These are phyloP conservation scores for Telmatherina bonti DNA, from an alignment of 2,797 vertebrate genomes.

Conservation along the genomic window DNA sequence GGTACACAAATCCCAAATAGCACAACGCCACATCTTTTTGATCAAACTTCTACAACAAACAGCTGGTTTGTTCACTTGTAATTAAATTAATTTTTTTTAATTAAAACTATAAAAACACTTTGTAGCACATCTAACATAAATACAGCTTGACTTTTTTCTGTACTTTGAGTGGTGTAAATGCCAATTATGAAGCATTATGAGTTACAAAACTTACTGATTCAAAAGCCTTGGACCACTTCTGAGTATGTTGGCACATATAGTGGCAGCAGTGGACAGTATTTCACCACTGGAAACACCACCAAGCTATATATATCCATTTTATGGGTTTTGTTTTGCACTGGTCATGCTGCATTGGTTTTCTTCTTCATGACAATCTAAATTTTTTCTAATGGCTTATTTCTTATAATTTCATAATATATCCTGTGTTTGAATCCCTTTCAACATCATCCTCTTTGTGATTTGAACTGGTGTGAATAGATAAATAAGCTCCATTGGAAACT, in stretches of 20 bases:
- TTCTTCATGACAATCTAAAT: background rate
- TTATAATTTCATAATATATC: background rate
- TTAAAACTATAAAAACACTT: background rate
- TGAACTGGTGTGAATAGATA: conserved; percentile 8
- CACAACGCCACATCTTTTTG: background rate
- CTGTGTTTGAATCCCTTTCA: background rate
- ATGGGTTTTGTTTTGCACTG: background rate
- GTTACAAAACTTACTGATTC: background rate
- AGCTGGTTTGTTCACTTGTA: conserved; percentile 3
- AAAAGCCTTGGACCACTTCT: background rate
- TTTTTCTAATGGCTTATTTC: background rate
- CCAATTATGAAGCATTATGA: background rate
- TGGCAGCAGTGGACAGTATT: background rate
- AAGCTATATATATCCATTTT: no score
- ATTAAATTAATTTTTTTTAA: background rate
- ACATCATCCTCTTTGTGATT: background rate
- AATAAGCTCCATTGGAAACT: background rate
- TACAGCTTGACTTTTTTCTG: background rate
- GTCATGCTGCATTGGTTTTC: background rate
- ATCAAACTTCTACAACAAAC: background rate
- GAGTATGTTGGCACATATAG: no score
- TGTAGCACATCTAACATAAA: background rate
- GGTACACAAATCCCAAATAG: background rate
- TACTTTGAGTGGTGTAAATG: background rate
- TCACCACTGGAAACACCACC: no score